Conservation (phyloP, 2,113 vertebrate species). For the Heterotilapia buettikoferi region DNA sequence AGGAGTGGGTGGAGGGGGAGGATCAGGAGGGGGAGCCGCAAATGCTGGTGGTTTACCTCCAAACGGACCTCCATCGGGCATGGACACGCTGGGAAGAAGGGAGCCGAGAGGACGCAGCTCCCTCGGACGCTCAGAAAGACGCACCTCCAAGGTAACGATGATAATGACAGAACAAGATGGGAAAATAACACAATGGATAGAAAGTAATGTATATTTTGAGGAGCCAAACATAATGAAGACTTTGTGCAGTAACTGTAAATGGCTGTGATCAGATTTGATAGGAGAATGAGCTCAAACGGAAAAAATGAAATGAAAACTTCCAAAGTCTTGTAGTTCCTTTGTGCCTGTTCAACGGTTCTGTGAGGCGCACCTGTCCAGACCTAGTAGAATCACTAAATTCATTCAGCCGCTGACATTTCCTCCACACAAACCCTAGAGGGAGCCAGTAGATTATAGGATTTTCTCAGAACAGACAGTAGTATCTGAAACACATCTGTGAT, state of each 20-base stretch:
- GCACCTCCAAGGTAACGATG: slow-evolving; percentile 80
- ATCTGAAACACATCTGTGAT: not conserved
- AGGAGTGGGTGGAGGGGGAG: slow-evolving; percentile 39
- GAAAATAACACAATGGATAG: not conserved
- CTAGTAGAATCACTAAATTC: not conserved
- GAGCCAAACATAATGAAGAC: not conserved
- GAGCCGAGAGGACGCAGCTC: slow-evolving; percentile 87
- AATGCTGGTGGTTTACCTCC: slow-evolving; percentile 19
- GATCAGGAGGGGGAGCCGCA: not conserved
- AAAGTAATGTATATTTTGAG: not conserved
- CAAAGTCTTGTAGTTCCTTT: accelerated
- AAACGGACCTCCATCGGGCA: slow-evolving; percentile 52
- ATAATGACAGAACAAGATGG: not conserved
- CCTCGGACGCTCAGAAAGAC: slow-evolving; percentile 84
- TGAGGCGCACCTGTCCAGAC: not conserved
- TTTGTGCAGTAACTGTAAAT: not conserved
- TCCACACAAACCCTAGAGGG: slow-evolving; percentile 37
- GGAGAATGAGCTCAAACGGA: not conserved
- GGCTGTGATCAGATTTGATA: not conserved
- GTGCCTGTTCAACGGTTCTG: not conserved
- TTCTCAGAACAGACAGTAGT: not conserved
- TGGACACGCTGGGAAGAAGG: slow-evolving; percentile 76
- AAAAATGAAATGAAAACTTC: not conserved
- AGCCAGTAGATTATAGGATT: slow-evolving; percentile 1
- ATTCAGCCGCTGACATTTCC: not conserved